Conservation (phyloP, 1,140 invertebrate species). For the Drosophila mojavensis region DNA sequence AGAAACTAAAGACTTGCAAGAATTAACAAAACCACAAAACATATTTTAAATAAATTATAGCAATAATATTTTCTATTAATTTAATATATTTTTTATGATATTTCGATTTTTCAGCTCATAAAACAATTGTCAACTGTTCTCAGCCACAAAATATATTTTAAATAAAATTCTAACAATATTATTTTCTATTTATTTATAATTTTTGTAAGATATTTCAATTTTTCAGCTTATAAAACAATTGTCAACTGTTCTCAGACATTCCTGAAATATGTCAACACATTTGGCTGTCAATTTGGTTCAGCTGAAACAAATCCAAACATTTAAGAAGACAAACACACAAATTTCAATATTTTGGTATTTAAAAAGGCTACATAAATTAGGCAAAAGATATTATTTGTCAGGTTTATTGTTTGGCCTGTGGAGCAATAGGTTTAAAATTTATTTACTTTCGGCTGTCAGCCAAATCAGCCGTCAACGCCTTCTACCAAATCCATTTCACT, state of each 20-base stretch:
- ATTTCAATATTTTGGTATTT: constrained; percentile 28
- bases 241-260: constrained; percentile 5
- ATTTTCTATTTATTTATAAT: neutral
- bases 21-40: too few species aligned
- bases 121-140: neutral
- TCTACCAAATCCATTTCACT: constrained; percentile 68
- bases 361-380: constrained; percentile 67
- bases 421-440: constrained; percentile 33
- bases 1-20: too few species aligned
- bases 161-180: too few species aligned
- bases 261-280: constrained; percentile 23
- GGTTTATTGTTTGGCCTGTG: constrained; percentile 3
- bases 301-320: constrained; percentile 12
- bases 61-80: neutral
- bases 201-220: too few species aligned
- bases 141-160: neutral
- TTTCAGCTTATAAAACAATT: neutral
- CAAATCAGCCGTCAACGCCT: constrained; percentile 67
- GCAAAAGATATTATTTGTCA: constrained; percentile 67
- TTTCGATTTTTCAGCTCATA: neutral
- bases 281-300: constrained; percentile 43
- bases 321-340: constrained; percentile 13
- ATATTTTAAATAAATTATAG: too few species aligned
- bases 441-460: constrained; percentile 45
- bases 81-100: too few species aligned